Base-by-base conservation (phyloP, 1,140 invertebrate genomes). In the Cataglyphis hispanica region DNA sequence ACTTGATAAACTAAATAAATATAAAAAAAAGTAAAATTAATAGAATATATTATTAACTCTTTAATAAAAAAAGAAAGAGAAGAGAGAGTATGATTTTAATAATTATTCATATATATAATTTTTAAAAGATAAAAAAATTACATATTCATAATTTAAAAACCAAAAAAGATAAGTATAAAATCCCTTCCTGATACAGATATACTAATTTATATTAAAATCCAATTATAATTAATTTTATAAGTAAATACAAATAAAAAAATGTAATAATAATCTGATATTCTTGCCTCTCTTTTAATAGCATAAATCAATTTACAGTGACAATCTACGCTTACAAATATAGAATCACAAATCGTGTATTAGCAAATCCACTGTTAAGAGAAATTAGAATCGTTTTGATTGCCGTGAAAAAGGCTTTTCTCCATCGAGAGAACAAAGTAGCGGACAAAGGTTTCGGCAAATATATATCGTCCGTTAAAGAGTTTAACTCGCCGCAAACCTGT, bases 391-490 rank as follows among this genome's bases (percentile, higher is more conserved):
- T 78, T 34, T 78, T 19, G 27, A 7, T 22, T 19, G 1, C 1
- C 25, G 37, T 66, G 27, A 31, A 66, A 50, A 27, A 34, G 61
- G 40, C 40, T 78, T 78, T 50, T 19, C 60, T 25, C 27, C n/a
- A 8, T 19, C 27, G 53, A 67, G 13, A 10, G n/a, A 77, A 77
- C 11, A 31, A 77, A 77, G 63, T 37, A 10, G 1, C 40, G 13
- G 22, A 16, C 27, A 19, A 77, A 43, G 40, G 31, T 77, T 66
- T 22, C 75, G 60, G 25, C 53, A 76, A 77, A 77, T 67, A 66
- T 64, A 64, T 31, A 76, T 76, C 61, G 76, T 78, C n/a, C 43
- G 76, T 66, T 77, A 77, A 77, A 77, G 75, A 77, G 75, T 77
- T 78, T 46, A 78, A 67, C 43, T 78, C 43, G 61, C 61, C 40